These are phyloP conservation scores for Drosophila sechellia DNA, from an alignment of 1,140 invertebrate genomes.

Conservation along the genomic window DNA sequence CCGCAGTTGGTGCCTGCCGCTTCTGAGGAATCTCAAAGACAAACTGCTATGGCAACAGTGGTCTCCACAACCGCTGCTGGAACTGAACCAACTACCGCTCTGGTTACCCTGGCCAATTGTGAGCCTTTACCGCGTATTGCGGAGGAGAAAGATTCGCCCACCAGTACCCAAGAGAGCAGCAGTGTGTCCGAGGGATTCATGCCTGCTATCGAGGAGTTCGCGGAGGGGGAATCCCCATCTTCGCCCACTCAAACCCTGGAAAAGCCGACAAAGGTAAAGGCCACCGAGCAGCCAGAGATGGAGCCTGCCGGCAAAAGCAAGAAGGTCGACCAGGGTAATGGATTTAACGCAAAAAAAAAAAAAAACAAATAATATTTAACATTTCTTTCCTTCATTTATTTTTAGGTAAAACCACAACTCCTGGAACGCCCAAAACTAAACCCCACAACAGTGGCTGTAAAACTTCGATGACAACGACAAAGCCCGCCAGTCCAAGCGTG, in stretches of 20 bases:
- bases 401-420: constrained; percentile 26
- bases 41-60: constrained; percentile 5
- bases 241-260: constrained; percentile 69
- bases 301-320: constrained; percentile 39
- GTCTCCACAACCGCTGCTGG: background rate
- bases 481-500: constrained; percentile 39
- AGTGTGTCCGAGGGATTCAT: constrained; percentile 71
- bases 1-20: constrained; percentile 4
- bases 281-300: constrained; percentile 38
- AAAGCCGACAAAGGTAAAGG: constrained; percentile 47
- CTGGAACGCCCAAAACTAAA: constrained; percentile 19
- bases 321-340: constrained; percentile 49
- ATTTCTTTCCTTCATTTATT: background rate
- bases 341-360: background rate
- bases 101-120: constrained; percentile 82
- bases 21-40: constrained; percentile 61
- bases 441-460: constrained; percentile 43
- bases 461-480: constrained; percentile 77
- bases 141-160: constrained; percentile 93
- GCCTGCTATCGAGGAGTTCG: constrained; percentile 78
- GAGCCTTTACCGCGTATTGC: constrained; percentile 89
- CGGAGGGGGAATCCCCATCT: constrained; percentile 64
- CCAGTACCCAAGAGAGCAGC: constrained; percentile 85
- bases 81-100: constrained; percentile 20
- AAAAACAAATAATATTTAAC: too few species aligned